Evolutionary conservation across 2,888 invertebrate genomes (phyloP).

Genomic region (Scaptomyza reducta): DNA sequence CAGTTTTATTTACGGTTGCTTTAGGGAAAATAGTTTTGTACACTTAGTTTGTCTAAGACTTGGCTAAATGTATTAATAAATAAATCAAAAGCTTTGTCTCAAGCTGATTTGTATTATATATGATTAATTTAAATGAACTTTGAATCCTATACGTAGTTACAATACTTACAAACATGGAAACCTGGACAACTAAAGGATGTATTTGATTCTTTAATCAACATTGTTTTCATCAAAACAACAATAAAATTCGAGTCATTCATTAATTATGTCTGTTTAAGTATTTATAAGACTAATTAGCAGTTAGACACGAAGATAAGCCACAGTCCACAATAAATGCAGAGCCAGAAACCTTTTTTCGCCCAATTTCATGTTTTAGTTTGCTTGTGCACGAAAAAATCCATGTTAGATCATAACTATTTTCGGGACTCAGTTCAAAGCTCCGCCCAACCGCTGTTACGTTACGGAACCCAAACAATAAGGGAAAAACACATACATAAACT

Average conservation of each 20-base stretch:
- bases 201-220: too few species aligned
- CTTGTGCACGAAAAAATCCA: conserved; percentile 43
- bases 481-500: conserved; percentile 1
- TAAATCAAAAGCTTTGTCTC: too few species aligned
- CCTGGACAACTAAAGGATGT: too few species aligned
- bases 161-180: too few species aligned
- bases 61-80: too few species aligned
- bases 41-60: too few species aligned
- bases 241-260: neutral
- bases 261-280: neutral
- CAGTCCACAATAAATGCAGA: conserved; percentile 10
- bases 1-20: too few species aligned
- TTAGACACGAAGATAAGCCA: conserved; percentile 3
- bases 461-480: conserved; percentile 11
- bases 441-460: conserved; percentile 49
- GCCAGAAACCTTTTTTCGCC: neutral
- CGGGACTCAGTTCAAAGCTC: conserved; percentile 32
- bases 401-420: conserved; percentile 68
- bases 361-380: too few species aligned
- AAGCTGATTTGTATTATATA: too few species aligned
- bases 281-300: neutral
- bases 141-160: too few species aligned
- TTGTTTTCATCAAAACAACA: neutral
- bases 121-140: too few species aligned
- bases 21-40: too few species aligned